These are phyloP conservation scores for Pantherophis vulpinus DNA, from an alignment of 2,797 vertebrate species.

Conservation along the genomic window DNA sequence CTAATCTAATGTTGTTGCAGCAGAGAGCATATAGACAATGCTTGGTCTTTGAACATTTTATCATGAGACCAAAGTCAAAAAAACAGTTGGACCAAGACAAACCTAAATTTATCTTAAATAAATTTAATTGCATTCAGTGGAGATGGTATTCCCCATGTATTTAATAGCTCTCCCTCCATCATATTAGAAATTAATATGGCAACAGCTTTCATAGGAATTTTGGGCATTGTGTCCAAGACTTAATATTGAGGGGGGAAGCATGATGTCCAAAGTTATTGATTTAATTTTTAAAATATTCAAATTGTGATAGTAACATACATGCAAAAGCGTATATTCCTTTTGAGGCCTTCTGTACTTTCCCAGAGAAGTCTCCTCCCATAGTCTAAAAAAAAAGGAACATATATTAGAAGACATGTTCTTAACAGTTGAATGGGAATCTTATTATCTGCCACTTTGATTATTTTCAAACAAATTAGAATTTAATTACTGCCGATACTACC, in stretches of 20 bases:
- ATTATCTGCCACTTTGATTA: not conserved
- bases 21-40: not conserved
- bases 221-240: not conserved
- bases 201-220: not conserved
- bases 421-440: not conserved
- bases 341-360: slow-evolving; percentile 84
- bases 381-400: slow-evolving; percentile 75
- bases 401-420: not conserved
- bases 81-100: not conserved
- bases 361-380: slow-evolving; percentile 92
- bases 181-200: not conserved
- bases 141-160: not conserved
- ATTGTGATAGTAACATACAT: slow-evolving; percentile 75
- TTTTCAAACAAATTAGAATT: not conserved
- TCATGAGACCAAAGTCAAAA: not conserved
- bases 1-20: not conserved
- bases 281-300: not conserved
- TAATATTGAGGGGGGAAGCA: not conserved
- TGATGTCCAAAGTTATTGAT: not conserved
- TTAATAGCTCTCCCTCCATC: not conserved
- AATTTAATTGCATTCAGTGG: not conserved
- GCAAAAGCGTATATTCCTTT: slow-evolving; percentile 93
- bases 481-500: not conserved
- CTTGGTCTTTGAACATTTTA: not conserved
- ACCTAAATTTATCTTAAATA: not conserved